Evolutionary conservation across 2,888 invertebrate species (phyloP), one percentile per base, ranked within the genome.

Genomic region (Idaea biselata): DNA sequence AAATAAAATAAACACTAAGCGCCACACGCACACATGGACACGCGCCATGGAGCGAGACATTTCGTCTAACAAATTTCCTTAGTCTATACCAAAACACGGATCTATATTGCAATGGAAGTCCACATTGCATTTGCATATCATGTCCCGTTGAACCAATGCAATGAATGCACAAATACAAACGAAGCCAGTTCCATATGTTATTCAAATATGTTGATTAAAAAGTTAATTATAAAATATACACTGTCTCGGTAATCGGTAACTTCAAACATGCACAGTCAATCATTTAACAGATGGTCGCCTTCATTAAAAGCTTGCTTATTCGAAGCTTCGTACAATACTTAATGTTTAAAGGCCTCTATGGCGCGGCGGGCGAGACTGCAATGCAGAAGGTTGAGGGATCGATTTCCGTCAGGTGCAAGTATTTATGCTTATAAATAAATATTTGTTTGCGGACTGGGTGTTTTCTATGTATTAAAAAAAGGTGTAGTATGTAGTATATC

Each of bases 81-180:
- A 44, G 44, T 44, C 44, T 44, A 14, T 44, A 44, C 44, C 11
- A 14, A 44, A 44, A 44, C 44, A 44, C 2, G 44, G 44, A 44
- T 44, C 44, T 44, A 68, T 83, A 73, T 88, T 85, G 66, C 61
- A 68, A 64, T 68, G 71, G 78, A 79, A 84, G 78, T 78, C 80
- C 81, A 80, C 81, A 84, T 79, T 84, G 83, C 84, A 88, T 89
- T 89, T 88, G 88, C 89, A 89, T 88, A 86, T 84, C 79, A 81
- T 76, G 81, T 79, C 75, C 74, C 70, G 75, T 75, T 63, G 77
- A 80, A 78, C 76, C 80, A 80, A 79, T 79, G 80, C 80, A 80
- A 79, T 79, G 80, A 81, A 80, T 80, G 77, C 74, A 73, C 78
- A 78, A 86, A 87, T 86, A 84, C 80, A 76, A 73, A 70, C 75